Conservation (phyloP, 1,140 invertebrate species). For the Armadillidium nasatum region DNA sequence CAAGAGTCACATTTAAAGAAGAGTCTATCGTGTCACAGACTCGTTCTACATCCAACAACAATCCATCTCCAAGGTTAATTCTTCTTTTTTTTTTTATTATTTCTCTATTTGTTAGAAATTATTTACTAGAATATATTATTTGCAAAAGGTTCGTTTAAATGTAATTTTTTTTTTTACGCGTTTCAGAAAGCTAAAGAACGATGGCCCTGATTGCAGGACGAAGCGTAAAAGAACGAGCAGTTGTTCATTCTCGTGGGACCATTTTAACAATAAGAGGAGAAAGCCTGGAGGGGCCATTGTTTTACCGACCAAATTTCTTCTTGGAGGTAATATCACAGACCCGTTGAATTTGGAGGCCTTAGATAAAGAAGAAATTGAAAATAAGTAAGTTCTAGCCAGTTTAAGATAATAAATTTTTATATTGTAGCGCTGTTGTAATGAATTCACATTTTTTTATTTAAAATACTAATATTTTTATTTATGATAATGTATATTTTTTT, state of each 20-base stretch:
- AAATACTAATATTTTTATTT: not conserved
- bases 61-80: not conserved
- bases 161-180: not conserved
- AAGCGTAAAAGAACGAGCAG: not conserved
- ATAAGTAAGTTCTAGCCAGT: slow-evolving; percentile 47
- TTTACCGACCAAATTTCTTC: slow-evolving; percentile 84
- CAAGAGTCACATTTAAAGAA: not conserved
- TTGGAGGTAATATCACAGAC: slow-evolving; percentile 91
- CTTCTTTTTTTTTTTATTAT: not conserved
- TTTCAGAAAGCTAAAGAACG: not conserved
- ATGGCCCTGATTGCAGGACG: not conserved
- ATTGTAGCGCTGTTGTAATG: not conserved
- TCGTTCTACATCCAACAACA: not conserved
- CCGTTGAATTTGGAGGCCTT: slow-evolving; percentile 89
- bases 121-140: too few relatives aligned
- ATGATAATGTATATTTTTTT: not conserved
- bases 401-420: not conserved
- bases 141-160: too few relatives aligned
- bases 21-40: not conserved
- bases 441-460: not conserved
- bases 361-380: slow-evolving; percentile 78
- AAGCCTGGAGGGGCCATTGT: slow-evolving; percentile 50
- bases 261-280: not conserved
- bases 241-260: not conserved
- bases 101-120: too few relatives aligned